Percentiles rank a stretch among this genome's conserved stretches.
These are phyloP conservation scores for Phanerotoma sp. DNA, from an alignment of 2,888 invertebrate species.

Conservation along the genomic window DNA sequence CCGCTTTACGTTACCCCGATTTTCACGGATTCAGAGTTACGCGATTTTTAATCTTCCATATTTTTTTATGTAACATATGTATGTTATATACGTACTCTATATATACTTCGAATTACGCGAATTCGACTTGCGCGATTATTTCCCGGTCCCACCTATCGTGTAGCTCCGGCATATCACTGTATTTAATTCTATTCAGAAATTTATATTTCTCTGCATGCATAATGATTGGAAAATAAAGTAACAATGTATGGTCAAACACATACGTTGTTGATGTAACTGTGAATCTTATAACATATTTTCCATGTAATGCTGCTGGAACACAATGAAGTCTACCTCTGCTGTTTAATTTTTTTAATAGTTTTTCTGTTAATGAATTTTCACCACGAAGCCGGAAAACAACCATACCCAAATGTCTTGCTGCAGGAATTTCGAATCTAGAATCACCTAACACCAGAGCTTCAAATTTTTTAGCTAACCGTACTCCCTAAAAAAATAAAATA, in stretches of 20 bases:
- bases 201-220: too few relatives aligned
- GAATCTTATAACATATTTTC: conserved; percentile 87
- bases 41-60: too few relatives aligned
- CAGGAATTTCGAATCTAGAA: conserved; percentile 86
- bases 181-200: too few relatives aligned
- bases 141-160: too few relatives aligned
- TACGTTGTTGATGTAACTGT: conserved; percentile 85
- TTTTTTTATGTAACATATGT: too few relatives aligned
- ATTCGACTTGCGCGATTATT: too few relatives aligned
- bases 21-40: too few relatives aligned
- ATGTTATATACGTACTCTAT: too few relatives aligned
- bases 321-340: conserved; percentile 87
- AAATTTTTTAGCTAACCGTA: conserved; percentile 86
- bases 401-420: conserved; percentile 80
- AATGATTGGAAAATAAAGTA: too few relatives aligned
- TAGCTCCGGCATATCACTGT: too few relatives aligned
- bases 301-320: conserved; percentile 91
- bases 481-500: conserved; percentile 66
- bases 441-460: conserved; percentile 84
- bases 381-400: conserved; percentile 89
- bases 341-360: conserved; percentile 83
- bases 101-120: too few relatives aligned
- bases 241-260: conserved; percentile 9
- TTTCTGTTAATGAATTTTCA: conserved; percentile 85
- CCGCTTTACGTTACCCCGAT: too few relatives aligned